Conservation (phyloP, 2,888 invertebrate species). For the Harpalus rufipes region DNA sequence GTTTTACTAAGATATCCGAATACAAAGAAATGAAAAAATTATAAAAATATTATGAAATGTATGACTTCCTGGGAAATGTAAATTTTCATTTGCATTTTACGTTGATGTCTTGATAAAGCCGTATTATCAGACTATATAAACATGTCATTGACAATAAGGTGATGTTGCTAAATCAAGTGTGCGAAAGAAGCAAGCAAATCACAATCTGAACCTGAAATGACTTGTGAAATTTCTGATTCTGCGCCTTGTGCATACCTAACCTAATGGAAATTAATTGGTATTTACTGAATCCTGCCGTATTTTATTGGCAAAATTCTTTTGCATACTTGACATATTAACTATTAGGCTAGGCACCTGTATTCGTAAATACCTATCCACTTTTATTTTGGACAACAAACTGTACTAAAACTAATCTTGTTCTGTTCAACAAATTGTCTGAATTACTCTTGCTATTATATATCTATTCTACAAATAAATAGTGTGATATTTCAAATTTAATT, state of each 20-base stretch:
- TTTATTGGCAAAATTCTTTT: conserved; percentile 37
- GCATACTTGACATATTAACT: conserved; percentile 53
- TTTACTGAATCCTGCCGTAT: conserved; percentile 39
- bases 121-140: conserved; percentile 54
- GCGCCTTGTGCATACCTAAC: conserved; percentile 35
- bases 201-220: conserved; percentile 41
- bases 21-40: conserved; percentile 42
- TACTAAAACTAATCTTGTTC: conserved; percentile 53
- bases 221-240: conserved; percentile 29
- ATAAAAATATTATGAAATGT: conserved; percentile 29
- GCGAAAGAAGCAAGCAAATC: conserved; percentile 52
- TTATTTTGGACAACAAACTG: conserved; percentile 45
- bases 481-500: conserved; percentile 62
- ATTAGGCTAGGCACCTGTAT: conserved; percentile 57
- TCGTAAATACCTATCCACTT: conserved; percentile 53
- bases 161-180: conserved; percentile 56
- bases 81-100: conserved; percentile 28
- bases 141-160: conserved; percentile 61
- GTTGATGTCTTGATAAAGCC: conserved; percentile 51
- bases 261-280: conserved; percentile 40
- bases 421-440: conserved; percentile 58
- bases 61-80: conserved; percentile 22
- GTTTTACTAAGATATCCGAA: conserved; percentile 46
- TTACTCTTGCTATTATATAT: conserved; percentile 62
- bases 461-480: conserved; percentile 61